Conservation (phyloP, 2,113 vertebrate species). For the Ivindomyrus marchei region DNA sequence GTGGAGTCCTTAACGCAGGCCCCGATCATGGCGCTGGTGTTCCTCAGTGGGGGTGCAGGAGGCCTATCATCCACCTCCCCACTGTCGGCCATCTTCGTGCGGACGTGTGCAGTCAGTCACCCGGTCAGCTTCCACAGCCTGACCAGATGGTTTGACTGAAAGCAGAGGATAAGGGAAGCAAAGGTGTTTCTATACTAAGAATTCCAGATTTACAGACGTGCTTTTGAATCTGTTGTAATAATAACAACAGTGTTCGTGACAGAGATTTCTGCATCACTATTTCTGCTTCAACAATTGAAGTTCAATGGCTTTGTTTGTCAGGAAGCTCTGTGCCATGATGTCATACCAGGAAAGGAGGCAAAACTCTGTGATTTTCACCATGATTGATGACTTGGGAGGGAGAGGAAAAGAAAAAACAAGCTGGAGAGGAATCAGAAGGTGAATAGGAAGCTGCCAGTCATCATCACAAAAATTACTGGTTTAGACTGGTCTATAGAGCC, state of each 20-base stretch:
- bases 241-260: not conserved
- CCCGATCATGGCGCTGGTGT: constrained; percentile 92
- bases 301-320: not conserved
- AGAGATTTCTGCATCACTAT: not conserved
- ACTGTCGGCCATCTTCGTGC: constrained; percentile 86
- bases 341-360: not conserved
- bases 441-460: not conserved
- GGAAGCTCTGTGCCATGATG: not conserved
- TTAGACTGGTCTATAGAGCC: too few relatives aligned
- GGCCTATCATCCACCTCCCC: constrained; percentile 90
- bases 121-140: not conserved
- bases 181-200: not conserved
- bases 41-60: constrained; percentile 92
- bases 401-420: not conserved
- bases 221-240: not conserved
- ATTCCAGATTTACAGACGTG: not conserved
- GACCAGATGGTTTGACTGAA: not conserved
- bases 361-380: not conserved
- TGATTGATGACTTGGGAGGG: not conserved
- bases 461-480: not conserved
- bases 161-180: not conserved
- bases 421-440: not conserved
- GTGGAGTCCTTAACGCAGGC: constrained; percentile 74
- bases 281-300: not conserved
- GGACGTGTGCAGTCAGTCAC: constrained; percentile 28